Base-by-base conservation (phyloP, 2,888 invertebrate species). In the Xanthostigma xanthostigma region DNA sequence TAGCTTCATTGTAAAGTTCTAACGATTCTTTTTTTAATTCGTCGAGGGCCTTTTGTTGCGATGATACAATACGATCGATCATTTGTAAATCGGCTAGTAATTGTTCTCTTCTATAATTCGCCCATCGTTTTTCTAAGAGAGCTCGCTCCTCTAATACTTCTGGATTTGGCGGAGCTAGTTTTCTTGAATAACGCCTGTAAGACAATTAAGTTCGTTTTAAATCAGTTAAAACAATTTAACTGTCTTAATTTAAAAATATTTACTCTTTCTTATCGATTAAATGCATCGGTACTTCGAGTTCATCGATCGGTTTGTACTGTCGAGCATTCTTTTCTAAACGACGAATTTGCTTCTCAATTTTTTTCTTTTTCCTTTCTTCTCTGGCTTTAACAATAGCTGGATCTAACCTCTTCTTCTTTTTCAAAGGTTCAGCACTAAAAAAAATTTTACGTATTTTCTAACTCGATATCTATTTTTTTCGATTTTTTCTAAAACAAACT, bases 221-320 rank as follows among this genome's bases (percentile, higher is more conserved):
- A 46, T 35, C 45, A 42, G 49, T 49, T 46, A 10, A 47, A 47
- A 27, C 9, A 47, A 11, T 12, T 40, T 34, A 41, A 6, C 36
- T 34, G 10, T n/a, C n/a, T 33, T 27, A 49, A 10, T 46, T 10
- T 41, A 17, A 47, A 48, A 37, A 10, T 48, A 60, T 64, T 67
- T 71, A 86, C 87, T 71, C 64, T 57, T 71, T 69, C 59, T 82
- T 74, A 57, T 84, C 79, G 14, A 78, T 58, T 12, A 92, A 60
- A 49, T 74, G 69, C 14, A 79, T 58, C 0, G 89, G 79, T 9
- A 85, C 72, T 65, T 93, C 88, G 53, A 84, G 64, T 70, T 97
- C 97, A 49, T 84, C 84, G 40, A 97, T 76, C 0, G 96, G 94
- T 65, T 96, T 97, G 44, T 92, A 64, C 62, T 91, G 89, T 36